Evolutionary conservation across 2,888 invertebrate genomes (phyloP).

Genomic region (Epirrhoe alternata): DNA sequence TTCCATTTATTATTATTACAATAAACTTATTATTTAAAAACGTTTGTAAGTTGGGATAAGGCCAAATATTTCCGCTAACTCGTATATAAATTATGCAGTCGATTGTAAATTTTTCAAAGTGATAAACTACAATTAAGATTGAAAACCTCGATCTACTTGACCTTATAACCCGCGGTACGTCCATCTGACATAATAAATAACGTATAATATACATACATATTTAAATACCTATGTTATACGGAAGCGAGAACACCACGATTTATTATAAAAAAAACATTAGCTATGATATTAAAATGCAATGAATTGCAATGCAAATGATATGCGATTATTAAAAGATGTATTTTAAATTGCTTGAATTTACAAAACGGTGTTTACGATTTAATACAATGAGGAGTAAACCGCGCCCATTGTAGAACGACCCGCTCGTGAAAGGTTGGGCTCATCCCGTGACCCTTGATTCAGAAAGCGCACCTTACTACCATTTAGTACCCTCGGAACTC

Average conservation of each 20-base stretch:
- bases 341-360: conserved; percentile 15
- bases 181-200: conserved; percentile 33
- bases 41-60: not conserved
- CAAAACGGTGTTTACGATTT: not conserved
- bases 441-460: conserved; percentile 80
- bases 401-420: conserved; percentile 71
- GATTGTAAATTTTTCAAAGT: conserved; percentile 6
- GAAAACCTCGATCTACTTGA: conserved; percentile 28
- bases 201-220: conserved; percentile 6
- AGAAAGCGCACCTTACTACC: conserved; percentile 71
- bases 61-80: not conserved
- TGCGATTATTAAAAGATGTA: conserved; percentile 5
- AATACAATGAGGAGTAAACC: conserved; percentile 54
- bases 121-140: conserved; percentile 20
- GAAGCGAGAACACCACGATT: conserved; percentile 29
- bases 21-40: no score
- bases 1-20: no score
- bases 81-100: not conserved
- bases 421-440: conserved; percentile 82
- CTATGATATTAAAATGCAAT: conserved; percentile 23
- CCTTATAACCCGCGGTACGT: conserved; percentile 27
- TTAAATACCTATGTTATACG: conserved; percentile 23
- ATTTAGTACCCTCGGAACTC: conserved; percentile 50
- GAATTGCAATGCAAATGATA: conserved; percentile 26
- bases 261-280: conserved; percentile 22